Evolutionary conservation across 37 sponge, comb jelly and placozoan species (phyloP).

Genomic region (Beroe forskalii): DNA sequence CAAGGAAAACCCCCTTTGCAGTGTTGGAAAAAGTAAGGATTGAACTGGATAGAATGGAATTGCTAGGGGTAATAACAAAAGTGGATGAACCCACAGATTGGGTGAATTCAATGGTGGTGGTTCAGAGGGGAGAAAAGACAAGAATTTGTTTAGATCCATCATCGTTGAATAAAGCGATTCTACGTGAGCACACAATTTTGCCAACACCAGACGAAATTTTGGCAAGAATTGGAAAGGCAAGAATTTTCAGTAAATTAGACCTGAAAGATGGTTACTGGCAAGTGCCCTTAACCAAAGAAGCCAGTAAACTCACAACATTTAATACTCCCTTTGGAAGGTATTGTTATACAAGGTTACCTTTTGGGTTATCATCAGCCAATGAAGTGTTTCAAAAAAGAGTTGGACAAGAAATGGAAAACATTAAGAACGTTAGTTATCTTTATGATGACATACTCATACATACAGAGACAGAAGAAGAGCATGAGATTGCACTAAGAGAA

Average conservation of each 20-base stretch:
- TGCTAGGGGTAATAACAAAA: constrained; percentile 51
- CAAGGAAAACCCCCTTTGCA: constrained; percentile 68
- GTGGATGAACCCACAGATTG: constrained; percentile 69
- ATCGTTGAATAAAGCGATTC: constrained; percentile 70
- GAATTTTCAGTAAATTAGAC: constrained; percentile 70
- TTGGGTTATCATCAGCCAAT: constrained; percentile 74
- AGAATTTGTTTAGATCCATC: constrained; percentile 74
- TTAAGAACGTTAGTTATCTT: constrained; percentile 12
- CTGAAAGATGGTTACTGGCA: constrained; percentile 71
- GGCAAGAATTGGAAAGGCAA: constrained; percentile 64
- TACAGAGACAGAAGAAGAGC: constrained; percentile 37
- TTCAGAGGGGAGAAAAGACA: constrained; percentile 56
- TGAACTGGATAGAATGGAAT: constrained; percentile 69
- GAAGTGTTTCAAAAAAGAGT: constrained; percentile 74
- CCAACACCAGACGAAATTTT: constrained; percentile 74
- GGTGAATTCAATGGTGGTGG: constrained; percentile 68
- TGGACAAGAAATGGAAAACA: constrained; percentile 54
- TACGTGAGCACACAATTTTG: constrained; percentile 70
- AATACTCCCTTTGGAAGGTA: constrained; percentile 69
- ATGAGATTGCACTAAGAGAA: neutral
- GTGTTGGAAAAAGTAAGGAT: constrained; percentile 66
- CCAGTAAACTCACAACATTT: constrained; percentile 71
- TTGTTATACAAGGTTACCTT: constrained; percentile 69
- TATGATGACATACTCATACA: constrained; percentile 68
- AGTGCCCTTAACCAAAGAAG: constrained; percentile 62